Conservation (phyloP, 2,113 vertebrate species). For the Eurystomus gularis region DNA sequence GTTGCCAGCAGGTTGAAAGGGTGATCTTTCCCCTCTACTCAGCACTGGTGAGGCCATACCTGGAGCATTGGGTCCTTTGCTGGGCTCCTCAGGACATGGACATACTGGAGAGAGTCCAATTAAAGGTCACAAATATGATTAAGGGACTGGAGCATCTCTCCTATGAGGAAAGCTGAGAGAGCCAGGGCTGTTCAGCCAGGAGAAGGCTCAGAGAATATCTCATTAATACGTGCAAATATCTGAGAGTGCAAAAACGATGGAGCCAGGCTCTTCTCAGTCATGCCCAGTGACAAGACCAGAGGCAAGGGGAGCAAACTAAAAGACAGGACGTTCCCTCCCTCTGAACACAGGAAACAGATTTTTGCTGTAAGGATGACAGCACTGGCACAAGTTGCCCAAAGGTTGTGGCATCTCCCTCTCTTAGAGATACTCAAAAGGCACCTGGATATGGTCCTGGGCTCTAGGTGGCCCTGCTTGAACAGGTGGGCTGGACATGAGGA, state of each 20-base stretch:
- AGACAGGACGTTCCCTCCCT: neutral
- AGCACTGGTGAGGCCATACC: neutral
- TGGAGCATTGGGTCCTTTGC: too few relatives aligned
- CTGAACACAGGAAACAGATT: neutral
- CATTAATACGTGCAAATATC: neutral
- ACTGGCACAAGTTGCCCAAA: neutral
- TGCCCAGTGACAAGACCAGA: neutral
- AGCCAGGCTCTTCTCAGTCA: neutral
- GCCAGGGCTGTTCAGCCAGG: neutral
- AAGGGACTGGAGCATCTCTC: neutral
- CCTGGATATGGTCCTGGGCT: neutral
- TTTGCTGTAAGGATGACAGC: neutral
- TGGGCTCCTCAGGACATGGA: neutral
- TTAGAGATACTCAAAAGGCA: neutral
- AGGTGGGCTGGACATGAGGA: neutral
- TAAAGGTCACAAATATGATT: neutral
- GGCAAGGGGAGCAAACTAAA: neutral
- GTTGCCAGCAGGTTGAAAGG: neutral
- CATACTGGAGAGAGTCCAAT: fast-evolving
- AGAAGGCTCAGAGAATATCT: neutral
- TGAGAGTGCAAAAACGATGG: neutral
- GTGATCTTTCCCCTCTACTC: neutral
- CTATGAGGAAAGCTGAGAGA: neutral
- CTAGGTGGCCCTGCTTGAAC: neutral
- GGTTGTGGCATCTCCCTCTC: neutral